Percentiles rank a stretch among this genome's conserved stretches.
Evolutionary conservation across 2,113 vertebrate species (phyloP).

Genomic region (Prinia subflava): DNA sequence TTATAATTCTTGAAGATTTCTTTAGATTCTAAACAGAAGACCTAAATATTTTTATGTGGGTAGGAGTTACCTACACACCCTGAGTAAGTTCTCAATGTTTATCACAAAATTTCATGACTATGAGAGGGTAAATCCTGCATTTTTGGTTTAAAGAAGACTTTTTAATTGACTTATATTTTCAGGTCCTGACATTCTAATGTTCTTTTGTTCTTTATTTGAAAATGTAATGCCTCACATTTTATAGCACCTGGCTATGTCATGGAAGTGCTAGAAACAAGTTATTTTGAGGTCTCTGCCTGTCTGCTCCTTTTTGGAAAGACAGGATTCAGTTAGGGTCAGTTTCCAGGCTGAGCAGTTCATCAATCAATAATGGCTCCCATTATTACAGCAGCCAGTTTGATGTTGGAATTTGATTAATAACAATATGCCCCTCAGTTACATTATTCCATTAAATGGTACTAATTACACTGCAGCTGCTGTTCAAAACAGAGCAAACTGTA

Average conservation of each 20-base stretch:
- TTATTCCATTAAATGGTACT: constrained; percentile 57
- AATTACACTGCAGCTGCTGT: constrained; percentile 58
- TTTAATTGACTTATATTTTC: constrained; percentile 27
- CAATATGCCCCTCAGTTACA: constrained; percentile 37
- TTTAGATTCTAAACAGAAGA: not conserved
- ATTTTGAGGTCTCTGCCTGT: constrained; percentile 37
- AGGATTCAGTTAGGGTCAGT: constrained; percentile 48
- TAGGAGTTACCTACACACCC: not conserved
- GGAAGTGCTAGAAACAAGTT: constrained; percentile 7
- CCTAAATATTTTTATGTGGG: not conserved
- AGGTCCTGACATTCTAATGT: not conserved
- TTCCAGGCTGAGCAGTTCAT: constrained; percentile 53
- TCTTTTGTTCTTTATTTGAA: not conserved
- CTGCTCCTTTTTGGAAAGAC: constrained; percentile 2
- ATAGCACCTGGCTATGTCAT: not conserved
- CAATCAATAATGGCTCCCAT: constrained; percentile 49
- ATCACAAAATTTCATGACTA: not conserved
- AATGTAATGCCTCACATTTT: not conserved
- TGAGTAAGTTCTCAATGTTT: not conserved
- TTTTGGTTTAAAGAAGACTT: not conserved
- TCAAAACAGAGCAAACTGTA: constrained; percentile 59
- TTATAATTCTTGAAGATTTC: not conserved
- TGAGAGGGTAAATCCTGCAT: not conserved
- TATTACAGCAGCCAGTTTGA: constrained; percentile 42
- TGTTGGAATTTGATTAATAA: constrained; percentile 65